Base-by-base conservation (phyloP, 2,797 vertebrate genomes). In the Aeoliscus strigatus region DNA sequence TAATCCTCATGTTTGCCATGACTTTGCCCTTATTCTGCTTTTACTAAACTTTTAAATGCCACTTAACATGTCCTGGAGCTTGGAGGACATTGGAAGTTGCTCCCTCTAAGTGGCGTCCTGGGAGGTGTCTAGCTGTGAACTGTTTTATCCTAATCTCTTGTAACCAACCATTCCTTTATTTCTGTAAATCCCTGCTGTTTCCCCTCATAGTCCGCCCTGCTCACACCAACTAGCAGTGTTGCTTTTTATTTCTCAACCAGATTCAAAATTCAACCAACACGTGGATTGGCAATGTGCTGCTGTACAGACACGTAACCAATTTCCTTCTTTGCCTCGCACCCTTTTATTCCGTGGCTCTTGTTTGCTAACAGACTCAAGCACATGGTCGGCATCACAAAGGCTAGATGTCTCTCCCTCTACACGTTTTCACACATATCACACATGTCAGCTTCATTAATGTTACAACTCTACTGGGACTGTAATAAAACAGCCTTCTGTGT, bases 201-300 rank as follows among this genome's bases (percentile, higher is more conserved):
- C 25, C 30, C 23, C 14, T 9, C 24, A 30, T 5, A 2, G 26
- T n/a, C n/a, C 29, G 12, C 14, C 10, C 38, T 21, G 16, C 14
- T 27, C 23, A 2, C 36, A 60, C 21, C 1, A 6, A 32, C 24
- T 7, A 2, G 24, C 5, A 7, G 18, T 21, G 6, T 33, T 5
- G 2, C 14, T 6, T 36, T 18, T 11, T 39, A 29, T 26, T 15
- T 1, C 25, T n/a, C 23, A 13, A 9, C 10, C n/a, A 23, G 6
- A 48, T 27, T 43, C 12, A 34, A 28, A 61, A 55, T 36, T 36
- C 41, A 45, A 13, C 25, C 24, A n/a, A 48, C 71, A 70, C 34
- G 51, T 73, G 67, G 25, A 21, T 27, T 39, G 31, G 23, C 56
- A 73, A 63, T 66, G 51, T 72, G 69, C 45, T 33, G 43, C 42